Conservation (phyloP, 2,888 invertebrate species). For the Plagiodera versicolora region DNA sequence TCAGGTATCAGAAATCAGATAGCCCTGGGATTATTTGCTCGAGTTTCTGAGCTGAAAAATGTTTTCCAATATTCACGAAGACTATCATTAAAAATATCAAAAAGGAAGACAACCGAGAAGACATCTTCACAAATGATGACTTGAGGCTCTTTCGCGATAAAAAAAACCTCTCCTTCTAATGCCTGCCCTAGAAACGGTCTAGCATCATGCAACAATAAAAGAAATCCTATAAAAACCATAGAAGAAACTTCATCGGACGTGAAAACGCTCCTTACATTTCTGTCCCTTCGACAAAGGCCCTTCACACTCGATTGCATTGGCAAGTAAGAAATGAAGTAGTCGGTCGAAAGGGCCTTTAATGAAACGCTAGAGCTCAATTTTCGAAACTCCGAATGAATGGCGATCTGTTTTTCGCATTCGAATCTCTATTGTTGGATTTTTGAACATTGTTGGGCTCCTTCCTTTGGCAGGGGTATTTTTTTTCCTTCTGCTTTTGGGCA, state of each 20-base stretch:
- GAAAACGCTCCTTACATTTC: slow-evolving; percentile 23
- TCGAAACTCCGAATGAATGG: slow-evolving; percentile 34
- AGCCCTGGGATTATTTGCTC: no score
- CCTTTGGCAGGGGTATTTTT: slow-evolving; percentile 21
- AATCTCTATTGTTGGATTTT: slow-evolving; percentile 23
- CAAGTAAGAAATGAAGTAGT: slow-evolving; percentile 31
- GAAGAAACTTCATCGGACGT: slow-evolving; percentile 23
- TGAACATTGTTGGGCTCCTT: slow-evolving; percentile 27
- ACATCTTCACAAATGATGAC: no score
- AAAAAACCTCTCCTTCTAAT: not conserved
- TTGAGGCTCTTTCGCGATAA: not conserved
- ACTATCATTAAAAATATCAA: no score
- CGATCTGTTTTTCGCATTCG: slow-evolving; percentile 21
- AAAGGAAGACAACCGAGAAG: no score
- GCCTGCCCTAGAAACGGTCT: not conserved
- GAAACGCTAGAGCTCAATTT: slow-evolving; percentile 49
- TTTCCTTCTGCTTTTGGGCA: slow-evolving; percentile 25
- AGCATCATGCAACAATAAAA: slow-evolving; percentile 20
- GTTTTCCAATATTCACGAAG: no score
- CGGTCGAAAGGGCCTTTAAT: slow-evolving; percentile 40
- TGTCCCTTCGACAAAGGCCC: slow-evolving; percentile 20
- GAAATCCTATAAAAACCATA: slow-evolving; percentile 28
- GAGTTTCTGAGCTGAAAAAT: no score
- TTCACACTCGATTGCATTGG: slow-evolving; percentile 33
- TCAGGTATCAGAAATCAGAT: no score